These are phyloP conservation scores for Oscheius myriophilus DNA, from an alignment of 2,888 invertebrate genomes.

Conservation along the genomic window DNA sequence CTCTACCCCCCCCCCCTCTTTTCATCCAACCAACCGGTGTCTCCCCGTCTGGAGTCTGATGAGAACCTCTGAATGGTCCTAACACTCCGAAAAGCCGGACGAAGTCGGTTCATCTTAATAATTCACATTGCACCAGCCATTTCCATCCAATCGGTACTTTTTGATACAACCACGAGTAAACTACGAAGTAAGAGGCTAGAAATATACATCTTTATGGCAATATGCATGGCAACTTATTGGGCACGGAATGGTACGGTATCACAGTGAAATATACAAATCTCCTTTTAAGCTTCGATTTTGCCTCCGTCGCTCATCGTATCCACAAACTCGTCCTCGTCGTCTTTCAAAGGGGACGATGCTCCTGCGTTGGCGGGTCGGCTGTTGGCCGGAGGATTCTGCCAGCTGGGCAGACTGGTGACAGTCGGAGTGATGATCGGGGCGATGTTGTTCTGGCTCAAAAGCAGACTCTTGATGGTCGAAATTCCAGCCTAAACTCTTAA, in stretches of 20 bases:
- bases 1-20: background rate
- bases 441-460: conserved; percentile 65
- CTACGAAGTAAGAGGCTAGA: no score
- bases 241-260: background rate
- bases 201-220: no score
- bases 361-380: conserved; percentile 5
- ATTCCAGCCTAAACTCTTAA: conserved; percentile 41
- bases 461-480: conserved; percentile 51
- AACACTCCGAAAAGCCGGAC: conserved; percentile 12
- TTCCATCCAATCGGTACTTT: no score
- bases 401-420: conserved; percentile 45
- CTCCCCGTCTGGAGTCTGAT: no score
- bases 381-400: conserved; percentile 40
- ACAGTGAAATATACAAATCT: conserved; percentile 1
- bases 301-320: conserved; percentile 1
- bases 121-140: background rate
- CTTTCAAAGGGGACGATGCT: conserved; percentile 13
- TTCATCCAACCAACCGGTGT: background rate
- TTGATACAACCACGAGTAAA: no score
- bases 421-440: conserved; percentile 52
- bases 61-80: background rate
- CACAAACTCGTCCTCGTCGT: conserved; percentile 21
- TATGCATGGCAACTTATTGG: conserved; percentile 12
- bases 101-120: conserved; percentile 16
- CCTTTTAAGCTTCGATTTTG: no score